Base-by-base conservation (phyloP, 2,797 vertebrate genomes). In the Babyrousa celebensis region DNA sequence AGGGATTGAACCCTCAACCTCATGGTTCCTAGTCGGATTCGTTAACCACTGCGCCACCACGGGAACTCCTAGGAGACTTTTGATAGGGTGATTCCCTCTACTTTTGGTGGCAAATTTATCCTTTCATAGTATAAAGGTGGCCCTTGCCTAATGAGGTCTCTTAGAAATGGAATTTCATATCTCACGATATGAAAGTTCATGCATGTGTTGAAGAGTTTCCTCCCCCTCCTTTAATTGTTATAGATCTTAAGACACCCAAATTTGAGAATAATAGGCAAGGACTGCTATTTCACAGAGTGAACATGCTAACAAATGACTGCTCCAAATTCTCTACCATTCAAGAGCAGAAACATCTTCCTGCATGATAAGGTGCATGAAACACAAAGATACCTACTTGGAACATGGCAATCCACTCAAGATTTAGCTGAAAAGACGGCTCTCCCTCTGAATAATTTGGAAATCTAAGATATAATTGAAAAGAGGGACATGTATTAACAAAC, bases 401-500 rank as follows among this genome's bases (percentile, higher is more conserved):
- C 36, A 82, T 3, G 83, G 79, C 17, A 56, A 32, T 6, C 16
- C n/a, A 82, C 0, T 89, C 71, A 94, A 43, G 10, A 5, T 85
- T 92, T 93, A 85, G 15, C 71, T n/a, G 60, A 54, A 90, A 94
- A 78, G n/a, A 68, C 11, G 78, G 23, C 14, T 89, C 11, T n/a
- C 78, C 20, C 62, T 84, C 27, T 68, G 84, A 96, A 89, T 96
- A 79, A 96, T 85, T 96, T 93, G 68, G 91, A 93, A 96, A 90
- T 96, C 74, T 90, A 48, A 84, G 72, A 80, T 92, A 89, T 48
- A 95, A 93, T 32, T 63, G 77, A 88, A 96, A 36, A 36, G 20
- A 96, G 12, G 87, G 25, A 80, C 32, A 63, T 71, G n/a, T 88
- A 75, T 91, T 91, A 95, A 92, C 72, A 91, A 96, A 63, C 63